Base-by-base conservation (phyloP, 2,797 vertebrate genomes). In the Sciaenops ocellatus region DNA sequence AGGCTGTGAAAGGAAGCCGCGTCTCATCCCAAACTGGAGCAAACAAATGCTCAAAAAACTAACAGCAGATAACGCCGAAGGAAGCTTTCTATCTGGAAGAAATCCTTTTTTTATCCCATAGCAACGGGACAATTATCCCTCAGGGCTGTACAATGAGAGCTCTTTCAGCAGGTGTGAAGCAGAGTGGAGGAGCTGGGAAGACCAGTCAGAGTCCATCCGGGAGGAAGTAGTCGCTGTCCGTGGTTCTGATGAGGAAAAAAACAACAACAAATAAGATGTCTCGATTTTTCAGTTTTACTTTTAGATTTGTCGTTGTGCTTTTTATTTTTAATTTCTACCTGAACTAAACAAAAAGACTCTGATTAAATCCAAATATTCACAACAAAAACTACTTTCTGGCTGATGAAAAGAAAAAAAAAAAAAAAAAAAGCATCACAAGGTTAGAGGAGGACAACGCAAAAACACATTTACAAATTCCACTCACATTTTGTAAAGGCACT, bases 1-100 rank as follows among this genome's bases (percentile, higher is more conserved):
- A 80, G 83, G 75, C 79, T 69, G 74, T 56, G 76, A 87, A 66
- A 82, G 79, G 84, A 89, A 78, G 78, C 87, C 41, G 78, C 22
- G 81, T 66, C 74, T 87, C 80, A 44, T 76, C 65, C 65, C 73
- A 67, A 81, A 60, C 80, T 80, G 87, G 61, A 74, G 69, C 73
- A 88, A 85, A 82, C 66, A 85, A 80, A 79, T 28, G 59, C 73
- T 75, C 54, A 62, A 48, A 67, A 66, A 72, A 65, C 65, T 20
- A 69, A 76, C 64, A 44, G 62, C 69, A 73, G 73, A 73, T 66
- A 68, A 61, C 63, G 5, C 69, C 3, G 50, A 80, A 62, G 61
- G 74, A 70, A 54, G 69, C 50, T 57, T 52, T 73, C 26, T 57
- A 9, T 65, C 66, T 59, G 69, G 57, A 59, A 63, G 72, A 67